A percentile compares a stretch with the other conserved stretches of the same genome.
phyloP scores from a whole-genome alignment of 2,113 vertebrate species.

The Trochalopteron elliotii region DNA sequence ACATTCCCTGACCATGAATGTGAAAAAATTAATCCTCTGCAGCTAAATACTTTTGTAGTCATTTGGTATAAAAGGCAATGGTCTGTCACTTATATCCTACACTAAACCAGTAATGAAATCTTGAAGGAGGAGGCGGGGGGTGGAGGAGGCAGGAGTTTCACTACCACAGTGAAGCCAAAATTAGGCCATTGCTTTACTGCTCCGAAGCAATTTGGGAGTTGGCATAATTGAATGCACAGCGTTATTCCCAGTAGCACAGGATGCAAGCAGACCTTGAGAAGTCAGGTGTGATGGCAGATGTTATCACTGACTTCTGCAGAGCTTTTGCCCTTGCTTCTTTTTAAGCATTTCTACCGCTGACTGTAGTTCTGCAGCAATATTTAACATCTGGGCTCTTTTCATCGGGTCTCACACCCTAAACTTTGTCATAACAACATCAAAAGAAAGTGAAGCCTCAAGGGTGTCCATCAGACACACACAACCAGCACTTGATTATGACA shows the following conservation, averaged over 20 bases:
- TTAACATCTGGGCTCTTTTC: not conserved
- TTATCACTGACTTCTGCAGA: not conserved
- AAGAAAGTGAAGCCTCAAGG: not conserved
- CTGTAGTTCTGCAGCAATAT: not conserved
- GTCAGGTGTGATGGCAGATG: not conserved
- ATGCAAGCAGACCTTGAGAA: not conserved
- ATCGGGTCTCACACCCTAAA: not conserved
- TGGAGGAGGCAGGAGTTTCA: not conserved
- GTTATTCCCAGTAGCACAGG: not conserved
- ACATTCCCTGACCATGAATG: constrained; percentile 32
- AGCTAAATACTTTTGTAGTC: constrained; percentile 42
- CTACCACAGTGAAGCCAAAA: not conserved
- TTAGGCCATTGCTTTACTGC: not conserved
- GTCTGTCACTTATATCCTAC: not conserved
- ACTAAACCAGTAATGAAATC: constrained; percentile 12
- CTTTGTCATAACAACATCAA: not conserved
- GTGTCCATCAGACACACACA: not conserved
- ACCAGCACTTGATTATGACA: not conserved
- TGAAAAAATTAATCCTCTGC: constrained; percentile 54
- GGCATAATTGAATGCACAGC: not conserved
- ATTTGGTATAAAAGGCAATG: constrained; percentile 48
- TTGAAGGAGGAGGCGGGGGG: not conserved
- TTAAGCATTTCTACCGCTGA: not conserved
- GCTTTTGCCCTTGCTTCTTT: not conserved
- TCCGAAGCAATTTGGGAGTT: not conserved